phyloP scores from a whole-genome alignment of 2,797 vertebrate genomes.

The Margarornis squamiger region DNA sequence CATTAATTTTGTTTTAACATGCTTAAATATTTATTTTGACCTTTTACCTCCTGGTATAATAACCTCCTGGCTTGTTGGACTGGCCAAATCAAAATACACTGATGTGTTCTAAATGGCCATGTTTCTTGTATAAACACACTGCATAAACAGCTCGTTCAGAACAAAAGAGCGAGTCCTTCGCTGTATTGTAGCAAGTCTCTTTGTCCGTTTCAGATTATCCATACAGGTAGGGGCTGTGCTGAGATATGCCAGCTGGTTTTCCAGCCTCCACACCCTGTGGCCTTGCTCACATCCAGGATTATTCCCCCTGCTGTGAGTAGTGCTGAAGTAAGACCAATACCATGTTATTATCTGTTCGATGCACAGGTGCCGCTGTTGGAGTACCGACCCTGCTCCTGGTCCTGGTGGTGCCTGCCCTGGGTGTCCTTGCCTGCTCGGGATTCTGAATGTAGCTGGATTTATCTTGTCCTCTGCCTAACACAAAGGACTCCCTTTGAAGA shows the following conservation, averaged over 20 bases:
- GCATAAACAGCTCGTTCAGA: not conserved
- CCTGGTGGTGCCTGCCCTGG: slow-evolving; percentile 79
- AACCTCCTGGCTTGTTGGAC: slow-evolving; percentile 7
- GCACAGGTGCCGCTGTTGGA: slow-evolving; percentile 78
- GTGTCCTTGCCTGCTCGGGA: slow-evolving; percentile 82
- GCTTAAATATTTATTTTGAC: slow-evolving; percentile 59
- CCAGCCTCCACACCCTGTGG: not conserved
- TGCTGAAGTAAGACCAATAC: not conserved
- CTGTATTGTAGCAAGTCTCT: not conserved
- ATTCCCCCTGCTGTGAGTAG: not conserved
- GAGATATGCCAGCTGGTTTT: not conserved
- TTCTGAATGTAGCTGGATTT: slow-evolving; percentile 91
- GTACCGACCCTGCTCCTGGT: slow-evolving; percentile 74
- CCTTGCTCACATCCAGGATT: not conserved
- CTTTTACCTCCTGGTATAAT: slow-evolving; percentile 13
- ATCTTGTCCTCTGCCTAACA: slow-evolving; percentile 74
- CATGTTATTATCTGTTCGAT: not conserved
- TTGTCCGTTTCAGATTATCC: not conserved
- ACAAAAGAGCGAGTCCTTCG: not conserved
- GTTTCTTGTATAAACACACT: slow-evolving; percentile 15
- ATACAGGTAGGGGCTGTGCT: not conserved
- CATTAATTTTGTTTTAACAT: slow-evolving; percentile 38
- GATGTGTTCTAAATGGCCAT: slow-evolving; percentile 3
- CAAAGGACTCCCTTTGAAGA: slow-evolving; percentile 80
- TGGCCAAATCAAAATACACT: not conserved